Conservation (phyloP, 2,113 vertebrate genomes). For the Tringa solitaria region DNA sequence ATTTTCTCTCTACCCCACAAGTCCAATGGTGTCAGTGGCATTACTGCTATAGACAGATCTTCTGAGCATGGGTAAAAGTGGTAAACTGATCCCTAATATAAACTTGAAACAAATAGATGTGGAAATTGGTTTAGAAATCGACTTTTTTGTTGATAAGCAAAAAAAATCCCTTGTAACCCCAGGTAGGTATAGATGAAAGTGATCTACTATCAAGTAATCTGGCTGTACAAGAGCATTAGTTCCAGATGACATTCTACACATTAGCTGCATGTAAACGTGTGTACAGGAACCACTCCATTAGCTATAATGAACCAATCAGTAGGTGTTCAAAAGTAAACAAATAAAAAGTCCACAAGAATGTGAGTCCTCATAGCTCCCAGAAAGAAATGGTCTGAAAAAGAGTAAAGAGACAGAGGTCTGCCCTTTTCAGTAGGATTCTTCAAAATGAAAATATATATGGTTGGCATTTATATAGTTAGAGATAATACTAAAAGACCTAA, state of each 20-base stretch:
- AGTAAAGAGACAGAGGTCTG: not conserved
- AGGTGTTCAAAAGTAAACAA: not conserved
- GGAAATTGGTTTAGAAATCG: not conserved
- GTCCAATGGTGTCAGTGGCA: not conserved
- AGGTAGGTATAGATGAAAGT: not conserved
- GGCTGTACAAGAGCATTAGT: not conserved
- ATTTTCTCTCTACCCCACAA: not conserved
- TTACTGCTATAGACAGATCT: not conserved
- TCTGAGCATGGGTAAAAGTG: not conserved
- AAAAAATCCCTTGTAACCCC: not conserved
- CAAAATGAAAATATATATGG: not conserved
- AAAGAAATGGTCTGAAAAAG: not conserved
- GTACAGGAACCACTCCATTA: not conserved
- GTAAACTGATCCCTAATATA: not conserved
- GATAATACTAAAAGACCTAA: not conserved
- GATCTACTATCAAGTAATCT: slow-evolving; percentile 6
- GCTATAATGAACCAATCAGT: not conserved
- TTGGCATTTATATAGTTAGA: not conserved
- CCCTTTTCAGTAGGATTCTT: not conserved
- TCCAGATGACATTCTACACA: not conserved
- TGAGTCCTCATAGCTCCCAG: not conserved
- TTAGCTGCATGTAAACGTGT: not conserved
- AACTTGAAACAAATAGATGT: not conserved
- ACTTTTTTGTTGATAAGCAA: not conserved
- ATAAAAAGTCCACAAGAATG: not conserved